Percentiles rank a stretch among this genome's conserved stretches.
These are phyloP conservation scores for Brachionus asplanchnoidis DNA, from an alignment of 1,140 invertebrate species.

Conservation along the genomic window DNA sequence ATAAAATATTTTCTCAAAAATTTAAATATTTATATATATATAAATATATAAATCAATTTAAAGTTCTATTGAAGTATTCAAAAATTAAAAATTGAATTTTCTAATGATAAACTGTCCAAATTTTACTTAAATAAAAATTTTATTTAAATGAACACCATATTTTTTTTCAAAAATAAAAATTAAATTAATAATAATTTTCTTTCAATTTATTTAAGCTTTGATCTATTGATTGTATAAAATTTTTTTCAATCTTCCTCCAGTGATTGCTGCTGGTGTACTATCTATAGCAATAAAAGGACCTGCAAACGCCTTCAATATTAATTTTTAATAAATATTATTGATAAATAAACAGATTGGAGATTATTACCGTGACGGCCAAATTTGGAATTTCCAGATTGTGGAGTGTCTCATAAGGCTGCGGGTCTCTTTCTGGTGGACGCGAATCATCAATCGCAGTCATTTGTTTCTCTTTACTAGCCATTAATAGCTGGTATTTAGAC, in stretches of 20 bases:
- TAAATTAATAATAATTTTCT: background rate
- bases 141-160: no score
- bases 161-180: background rate
- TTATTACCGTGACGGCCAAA: slow-evolving; percentile 43
- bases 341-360: background rate
- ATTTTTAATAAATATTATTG: background rate
- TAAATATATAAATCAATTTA: no score
- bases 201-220: background rate
- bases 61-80: no score
- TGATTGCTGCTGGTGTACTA: slow-evolving; percentile 48
- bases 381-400: slow-evolving; percentile 43
- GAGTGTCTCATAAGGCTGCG: slow-evolving; percentile 27
- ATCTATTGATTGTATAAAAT: background rate
- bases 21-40: no score
- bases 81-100: no score
- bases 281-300: slow-evolving; percentile 49
- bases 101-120: no score
- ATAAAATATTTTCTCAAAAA: no score
- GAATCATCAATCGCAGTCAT: slow-evolving; percentile 52
- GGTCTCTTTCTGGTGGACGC: slow-evolving; percentile 43
- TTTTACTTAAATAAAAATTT: no score
- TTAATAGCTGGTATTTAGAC: background rate
- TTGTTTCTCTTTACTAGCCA: slow-evolving; percentile 48
- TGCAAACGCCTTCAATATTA: slow-evolving; percentile 46
- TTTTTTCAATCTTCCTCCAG: slow-evolving; percentile 48